Evolutionary conservation across 2,888 invertebrate species (phyloP).

Genomic region (Aleiodes alternator): DNA sequence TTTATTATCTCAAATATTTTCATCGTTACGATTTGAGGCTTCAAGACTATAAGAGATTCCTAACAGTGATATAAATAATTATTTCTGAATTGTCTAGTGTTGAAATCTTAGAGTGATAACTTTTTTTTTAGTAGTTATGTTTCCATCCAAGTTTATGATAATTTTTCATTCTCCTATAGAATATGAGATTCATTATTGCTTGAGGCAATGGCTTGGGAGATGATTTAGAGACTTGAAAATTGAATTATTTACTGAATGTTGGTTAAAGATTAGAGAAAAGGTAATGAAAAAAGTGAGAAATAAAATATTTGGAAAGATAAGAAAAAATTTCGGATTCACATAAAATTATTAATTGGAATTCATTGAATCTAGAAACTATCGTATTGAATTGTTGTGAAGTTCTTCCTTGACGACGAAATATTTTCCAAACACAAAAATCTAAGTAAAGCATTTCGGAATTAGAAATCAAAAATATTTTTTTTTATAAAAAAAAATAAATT

Average conservation of each 20-base stretch:
- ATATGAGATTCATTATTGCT: background rate
- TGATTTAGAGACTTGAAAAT: slow-evolving; percentile 12
- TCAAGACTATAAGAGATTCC: slow-evolving; percentile 44
- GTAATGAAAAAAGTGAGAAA: background rate
- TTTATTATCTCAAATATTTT: slow-evolving; percentile 15
- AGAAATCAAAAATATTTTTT: too few relatives aligned
- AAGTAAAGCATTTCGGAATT: too few relatives aligned
- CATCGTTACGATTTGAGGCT: slow-evolving; percentile 22
- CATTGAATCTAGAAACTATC: too few relatives aligned
- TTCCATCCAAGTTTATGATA: too few relatives aligned
- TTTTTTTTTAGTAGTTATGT: background rate
- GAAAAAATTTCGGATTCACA: too few relatives aligned
- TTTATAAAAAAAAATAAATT: too few relatives aligned
- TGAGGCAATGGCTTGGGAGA: slow-evolving; percentile 14
- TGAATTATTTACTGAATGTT: slow-evolving; percentile 2
- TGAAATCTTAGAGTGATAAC: slow-evolving; percentile 3
- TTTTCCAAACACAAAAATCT: too few relatives aligned
- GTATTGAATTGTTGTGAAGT: too few relatives aligned
- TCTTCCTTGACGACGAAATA: too few relatives aligned
- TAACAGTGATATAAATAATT: slow-evolving; percentile 42
- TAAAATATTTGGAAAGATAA: background rate
- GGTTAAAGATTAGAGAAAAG: background rate
- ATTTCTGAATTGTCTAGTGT: slow-evolving; percentile 6
- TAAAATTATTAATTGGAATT: too few relatives aligned
- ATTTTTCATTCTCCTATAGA: too few relatives aligned